phyloP scores from a whole-genome alignment of 2,797 vertebrate genomes.

The Sardinella longiceps region DNA sequence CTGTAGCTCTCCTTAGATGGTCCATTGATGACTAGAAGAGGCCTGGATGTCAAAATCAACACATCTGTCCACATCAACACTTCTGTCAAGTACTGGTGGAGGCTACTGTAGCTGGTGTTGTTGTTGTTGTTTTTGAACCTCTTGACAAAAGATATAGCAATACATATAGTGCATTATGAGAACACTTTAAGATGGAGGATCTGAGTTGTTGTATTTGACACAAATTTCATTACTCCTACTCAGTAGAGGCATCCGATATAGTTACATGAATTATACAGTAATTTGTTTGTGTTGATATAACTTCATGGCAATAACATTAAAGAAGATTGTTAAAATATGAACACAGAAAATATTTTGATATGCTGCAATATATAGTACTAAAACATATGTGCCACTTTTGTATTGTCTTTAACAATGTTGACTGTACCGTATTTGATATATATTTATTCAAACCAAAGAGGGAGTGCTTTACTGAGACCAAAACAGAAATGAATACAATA shows the following conservation, averaged over 20 bases:
- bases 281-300: not conserved
- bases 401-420: not conserved
- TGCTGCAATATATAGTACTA: not conserved
- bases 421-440: not conserved
- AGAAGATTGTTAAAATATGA: too few relatives aligned
- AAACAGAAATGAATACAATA: not conserved
- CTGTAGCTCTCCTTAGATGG: conserved; percentile 73
- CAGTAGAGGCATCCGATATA: not conserved
- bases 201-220: too few relatives aligned
- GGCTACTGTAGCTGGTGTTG: not conserved
- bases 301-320: too few relatives aligned
- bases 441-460: not conserved
- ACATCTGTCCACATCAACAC: not conserved
- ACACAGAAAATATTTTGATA: too few relatives aligned
- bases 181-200: not conserved
- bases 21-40: conserved; percentile 49
- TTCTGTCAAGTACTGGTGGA: not conserved
- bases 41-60: not conserved
- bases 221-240: too few relatives aligned
- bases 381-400: not conserved
- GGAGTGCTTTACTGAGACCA: not conserved
- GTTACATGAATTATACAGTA: not conserved
- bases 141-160: not conserved
- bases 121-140: not conserved
- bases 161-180: not conserved